Evolutionary conservation across 2,888 invertebrate genomes (phyloP).

Genomic region (Drosophila nr. perissopoda): DNA sequence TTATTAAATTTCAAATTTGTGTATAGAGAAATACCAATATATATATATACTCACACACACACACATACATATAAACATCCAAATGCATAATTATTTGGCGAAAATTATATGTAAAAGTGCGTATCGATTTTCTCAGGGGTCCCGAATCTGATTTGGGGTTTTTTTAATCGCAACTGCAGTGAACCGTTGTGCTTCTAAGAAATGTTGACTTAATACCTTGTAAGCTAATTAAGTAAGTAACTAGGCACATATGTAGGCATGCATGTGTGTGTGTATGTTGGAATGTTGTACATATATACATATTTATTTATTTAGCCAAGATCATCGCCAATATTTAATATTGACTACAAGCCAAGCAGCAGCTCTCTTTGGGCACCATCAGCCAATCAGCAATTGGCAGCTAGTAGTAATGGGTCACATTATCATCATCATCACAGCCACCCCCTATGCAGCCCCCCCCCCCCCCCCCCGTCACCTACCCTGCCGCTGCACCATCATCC

Average conservation of each 20-base stretch:
- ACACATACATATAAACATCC: background rate
- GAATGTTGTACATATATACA: background rate
- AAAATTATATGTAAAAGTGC: background rate
- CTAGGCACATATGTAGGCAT: background rate
- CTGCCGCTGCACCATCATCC: background rate
- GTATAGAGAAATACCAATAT: background rate
- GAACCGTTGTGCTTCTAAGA: background rate
- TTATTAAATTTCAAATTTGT: background rate
- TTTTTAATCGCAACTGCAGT: background rate
- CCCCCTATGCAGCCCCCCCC: background rate
- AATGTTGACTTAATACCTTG: background rate
- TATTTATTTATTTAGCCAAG: conserved; percentile 8
- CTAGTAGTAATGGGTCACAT: background rate
- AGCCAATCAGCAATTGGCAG: conserved; percentile 3
- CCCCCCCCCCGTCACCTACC: too few species aligned
- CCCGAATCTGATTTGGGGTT: background rate
- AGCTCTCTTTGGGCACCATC: background rate
- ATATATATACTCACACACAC: background rate
- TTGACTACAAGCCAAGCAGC: background rate
- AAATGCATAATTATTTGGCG: too few species aligned
- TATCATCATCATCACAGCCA: background rate
- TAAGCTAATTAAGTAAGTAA: background rate
- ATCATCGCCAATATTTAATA: conserved; percentile 19
- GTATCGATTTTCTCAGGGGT: background rate
- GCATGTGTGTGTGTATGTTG: background rate